phyloP scores from a whole-genome alignment of 1,140 invertebrate genomes.

The Philopotamus ludificatus region DNA sequence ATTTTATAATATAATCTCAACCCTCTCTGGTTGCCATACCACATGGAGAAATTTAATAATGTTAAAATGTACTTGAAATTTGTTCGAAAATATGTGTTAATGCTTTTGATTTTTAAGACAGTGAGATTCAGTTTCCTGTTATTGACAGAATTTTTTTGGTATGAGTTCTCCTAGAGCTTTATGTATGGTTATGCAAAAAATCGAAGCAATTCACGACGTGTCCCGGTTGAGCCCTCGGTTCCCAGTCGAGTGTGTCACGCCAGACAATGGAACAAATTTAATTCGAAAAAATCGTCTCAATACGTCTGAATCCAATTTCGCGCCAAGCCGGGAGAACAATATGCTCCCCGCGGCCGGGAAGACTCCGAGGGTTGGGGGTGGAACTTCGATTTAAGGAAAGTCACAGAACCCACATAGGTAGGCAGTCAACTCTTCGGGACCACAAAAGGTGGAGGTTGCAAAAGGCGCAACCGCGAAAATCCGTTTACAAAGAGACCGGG shows the following conservation, averaged over 20 bases:
- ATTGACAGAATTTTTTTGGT: no score
- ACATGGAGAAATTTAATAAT: no score
- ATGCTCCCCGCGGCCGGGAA: slow-evolving; percentile 3
- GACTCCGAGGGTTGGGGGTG: no score
- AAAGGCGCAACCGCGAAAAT: background rate
- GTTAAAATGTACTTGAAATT: no score
- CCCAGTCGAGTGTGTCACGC: slow-evolving; percentile 30
- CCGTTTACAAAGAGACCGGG: slow-evolving; percentile 6
- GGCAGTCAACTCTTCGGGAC: slow-evolving; percentile 3
- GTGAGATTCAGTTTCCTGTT: no score
- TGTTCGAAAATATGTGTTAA: no score
- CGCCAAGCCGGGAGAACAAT: slow-evolving; percentile 39
- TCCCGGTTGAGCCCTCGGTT: slow-evolving; percentile 2
- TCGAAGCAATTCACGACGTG: background rate
- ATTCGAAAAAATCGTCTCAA: slow-evolving; percentile 41
- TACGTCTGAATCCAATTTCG: slow-evolving; percentile 42
- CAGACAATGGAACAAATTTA: slow-evolving; percentile 41
- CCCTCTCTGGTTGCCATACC: no score
- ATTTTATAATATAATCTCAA: no score
- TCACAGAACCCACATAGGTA: slow-evolving; percentile 15
- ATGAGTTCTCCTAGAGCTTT: no score
- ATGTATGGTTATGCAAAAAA: no score
- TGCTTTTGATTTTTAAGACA: no score
- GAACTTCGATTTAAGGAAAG: slow-evolving; percentile 37
- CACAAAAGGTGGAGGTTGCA: slow-evolving; percentile 1